Base-by-base conservation (phyloP, 2,888 invertebrate genomes). In the Sialis fuliginosa region DNA sequence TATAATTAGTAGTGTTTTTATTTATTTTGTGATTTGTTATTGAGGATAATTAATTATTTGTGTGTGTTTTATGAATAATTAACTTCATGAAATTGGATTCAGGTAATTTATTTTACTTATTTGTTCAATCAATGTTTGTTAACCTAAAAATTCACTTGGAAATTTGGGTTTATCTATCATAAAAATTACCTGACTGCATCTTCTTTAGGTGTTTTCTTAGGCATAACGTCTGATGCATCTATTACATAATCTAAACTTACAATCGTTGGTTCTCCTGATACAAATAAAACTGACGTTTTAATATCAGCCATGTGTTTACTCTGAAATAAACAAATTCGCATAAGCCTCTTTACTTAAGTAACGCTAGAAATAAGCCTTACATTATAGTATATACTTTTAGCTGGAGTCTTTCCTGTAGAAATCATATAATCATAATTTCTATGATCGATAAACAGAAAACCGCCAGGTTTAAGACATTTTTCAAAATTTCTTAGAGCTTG, bases 381-480 rank as follows among this genome's bases (percentile, higher is more conserved):
- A 61, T 88, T 90, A 58, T 91, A 90, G 65, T 90, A 91, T 57
- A 90, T 80, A 57, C 85, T 87, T 62, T 86, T 84, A 33, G 81
- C 72, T 1, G 89, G 88, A 4, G 87, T 85, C 6, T 71, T 68
- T 5, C 90, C 89, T 10, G 72, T 73, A 48, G 77, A 75, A 52
- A 90, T 74, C 51, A 89, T 87, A 43, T 77, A 70, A 58, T 91
- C 91, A 54, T 89, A 91, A 62, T 91, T 91, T 57, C 90, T 77
- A 58, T 91, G 91, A 62, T 91, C 90, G 45, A 91, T 89, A 44
- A 90, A 66, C 41, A 91, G 65, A 9, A 89, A 68, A 0, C 91
- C 90, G 5, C 88, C 89, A 0, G 88, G 87, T 61, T 84, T 87
- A 4, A 91, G 71, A 61, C 88, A 85, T 55, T 74, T 74, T 53